phyloP scores from a whole-genome alignment of 37 sponge, comb jelly and placozoan genomes.

The Dysidea cf. avara region DNA sequence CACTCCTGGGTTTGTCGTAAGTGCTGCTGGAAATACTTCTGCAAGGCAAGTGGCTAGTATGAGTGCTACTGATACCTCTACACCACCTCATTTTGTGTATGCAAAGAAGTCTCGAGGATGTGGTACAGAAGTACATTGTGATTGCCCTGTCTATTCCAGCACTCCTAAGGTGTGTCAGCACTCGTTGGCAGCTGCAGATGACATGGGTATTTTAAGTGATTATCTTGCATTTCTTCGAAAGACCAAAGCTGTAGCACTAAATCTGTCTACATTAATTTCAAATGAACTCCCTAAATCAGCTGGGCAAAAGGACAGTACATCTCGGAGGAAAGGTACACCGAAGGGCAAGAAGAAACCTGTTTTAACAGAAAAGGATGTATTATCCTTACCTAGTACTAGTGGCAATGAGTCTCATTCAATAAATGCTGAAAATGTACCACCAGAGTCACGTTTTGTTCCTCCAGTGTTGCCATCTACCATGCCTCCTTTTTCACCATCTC shows the following conservation, averaged over 20 bases:
- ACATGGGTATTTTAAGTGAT: constrained; percentile 1
- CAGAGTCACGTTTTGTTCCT: too few species aligned
- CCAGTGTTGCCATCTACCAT: too few species aligned
- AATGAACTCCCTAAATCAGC: not conserved
- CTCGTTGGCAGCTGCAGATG: constrained; percentile 4
- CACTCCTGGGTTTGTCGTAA: not conserved
- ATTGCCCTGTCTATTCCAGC: constrained; percentile 1
- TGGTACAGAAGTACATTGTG: not conserved
- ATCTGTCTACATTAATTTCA: not conserved
- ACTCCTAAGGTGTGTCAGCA: constrained; percentile 1
- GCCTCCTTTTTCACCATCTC: too few species aligned
- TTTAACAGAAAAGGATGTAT: too few species aligned
- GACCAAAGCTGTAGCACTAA: not conserved
- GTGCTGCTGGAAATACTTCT: constrained; percentile 3
- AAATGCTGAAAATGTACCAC: too few species aligned
- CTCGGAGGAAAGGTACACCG: not conserved
- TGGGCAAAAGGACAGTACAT: not conserved
- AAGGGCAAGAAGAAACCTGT: not conserved
- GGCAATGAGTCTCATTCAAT: too few species aligned
- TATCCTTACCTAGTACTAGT: too few species aligned
- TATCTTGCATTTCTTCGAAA: not conserved
- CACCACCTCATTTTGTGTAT: not conserved
- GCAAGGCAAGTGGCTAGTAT: not conserved
- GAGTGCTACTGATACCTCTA: not conserved
- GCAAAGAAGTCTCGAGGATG: not conserved